Evolutionary conservation across 2,113 vertebrate genomes (phyloP).

Genomic region (Eptatretus burgeri): DNA sequence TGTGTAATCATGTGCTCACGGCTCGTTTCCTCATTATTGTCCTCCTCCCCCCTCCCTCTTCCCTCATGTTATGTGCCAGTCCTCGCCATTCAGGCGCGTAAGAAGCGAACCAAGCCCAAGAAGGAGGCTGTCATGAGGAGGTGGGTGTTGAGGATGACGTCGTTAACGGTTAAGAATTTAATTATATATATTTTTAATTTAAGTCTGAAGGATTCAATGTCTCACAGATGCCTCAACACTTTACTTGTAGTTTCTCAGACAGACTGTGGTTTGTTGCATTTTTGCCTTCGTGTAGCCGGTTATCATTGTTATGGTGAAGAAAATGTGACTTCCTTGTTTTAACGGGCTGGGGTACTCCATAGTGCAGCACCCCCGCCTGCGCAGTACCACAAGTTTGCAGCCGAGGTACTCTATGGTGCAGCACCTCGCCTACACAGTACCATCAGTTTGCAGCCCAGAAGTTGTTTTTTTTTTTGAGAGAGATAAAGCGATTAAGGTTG

Average conservation of each 20-base stretch:
- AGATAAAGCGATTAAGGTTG: too few relatives aligned
- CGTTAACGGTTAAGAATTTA: not conserved
- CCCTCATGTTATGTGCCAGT: not conserved
- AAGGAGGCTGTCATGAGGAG: slow-evolving; percentile 1
- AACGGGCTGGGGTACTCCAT: too few relatives aligned
- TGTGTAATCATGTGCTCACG: too few relatives aligned
- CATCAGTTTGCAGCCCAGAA: too few relatives aligned
- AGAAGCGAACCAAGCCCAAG: slow-evolving; percentile 4
- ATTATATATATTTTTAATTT: not conserved
- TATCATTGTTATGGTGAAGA: not conserved
- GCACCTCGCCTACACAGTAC: too few relatives aligned
- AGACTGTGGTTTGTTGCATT: not conserved
- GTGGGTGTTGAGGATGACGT: not conserved
- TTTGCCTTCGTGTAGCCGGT: not conserved
- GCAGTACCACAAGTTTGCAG: too few relatives aligned
- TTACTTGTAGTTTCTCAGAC: not conserved
- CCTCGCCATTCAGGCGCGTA: slow-evolving; percentile 3
- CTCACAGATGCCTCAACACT: not conserved
- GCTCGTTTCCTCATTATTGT: not conserved
- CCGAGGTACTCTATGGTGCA: too few relatives aligned
- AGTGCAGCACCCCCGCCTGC: too few relatives aligned
- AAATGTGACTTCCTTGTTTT: too few relatives aligned
- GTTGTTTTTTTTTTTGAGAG: too few relatives aligned
- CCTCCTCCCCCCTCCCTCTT: not conserved
- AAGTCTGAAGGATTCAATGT: not conserved